phyloP scores from a whole-genome alignment of 2,113 vertebrate species.

The Sander lucioperca region DNA sequence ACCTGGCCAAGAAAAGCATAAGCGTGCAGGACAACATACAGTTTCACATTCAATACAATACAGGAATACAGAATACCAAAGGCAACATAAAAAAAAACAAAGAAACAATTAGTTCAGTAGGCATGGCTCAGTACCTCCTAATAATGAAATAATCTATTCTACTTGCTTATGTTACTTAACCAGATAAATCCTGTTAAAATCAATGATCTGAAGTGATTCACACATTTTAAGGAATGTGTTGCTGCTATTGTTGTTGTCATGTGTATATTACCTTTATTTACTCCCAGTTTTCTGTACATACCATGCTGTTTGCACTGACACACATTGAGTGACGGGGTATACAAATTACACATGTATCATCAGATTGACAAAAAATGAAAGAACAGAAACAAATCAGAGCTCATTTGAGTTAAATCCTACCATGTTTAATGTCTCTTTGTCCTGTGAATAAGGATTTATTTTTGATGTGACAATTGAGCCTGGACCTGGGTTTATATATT shows the following conservation, averaged over 20 bases:
- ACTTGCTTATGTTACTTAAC: neutral
- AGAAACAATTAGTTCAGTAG: neutral
- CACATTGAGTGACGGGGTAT: neutral
- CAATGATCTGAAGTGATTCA: neutral
- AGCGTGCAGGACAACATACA: too few species aligned
- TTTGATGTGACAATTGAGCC: neutral
- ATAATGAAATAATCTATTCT: neutral
- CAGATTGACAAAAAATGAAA: neutral
- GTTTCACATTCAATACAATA: too few species aligned
- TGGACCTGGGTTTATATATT: neutral
- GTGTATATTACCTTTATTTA: neutral
- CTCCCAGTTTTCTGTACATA: neutral
- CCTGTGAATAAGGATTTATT: constrained; percentile 7
- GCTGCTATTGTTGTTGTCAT: neutral
- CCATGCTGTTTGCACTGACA: neutral
- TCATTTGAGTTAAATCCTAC: neutral
- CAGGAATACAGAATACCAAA: too few species aligned
- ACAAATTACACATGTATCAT: neutral
- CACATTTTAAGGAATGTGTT: neutral
- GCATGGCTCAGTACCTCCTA: neutral
- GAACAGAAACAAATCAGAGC: neutral
- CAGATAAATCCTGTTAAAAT: neutral
- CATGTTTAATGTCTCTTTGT: neutral
- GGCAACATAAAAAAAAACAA: neutral
- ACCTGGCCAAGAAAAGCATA: too few species aligned